These are phyloP conservation scores for Lithophane semibrunnea DNA, from an alignment of 2,888 invertebrate species.

Conservation along the genomic window DNA sequence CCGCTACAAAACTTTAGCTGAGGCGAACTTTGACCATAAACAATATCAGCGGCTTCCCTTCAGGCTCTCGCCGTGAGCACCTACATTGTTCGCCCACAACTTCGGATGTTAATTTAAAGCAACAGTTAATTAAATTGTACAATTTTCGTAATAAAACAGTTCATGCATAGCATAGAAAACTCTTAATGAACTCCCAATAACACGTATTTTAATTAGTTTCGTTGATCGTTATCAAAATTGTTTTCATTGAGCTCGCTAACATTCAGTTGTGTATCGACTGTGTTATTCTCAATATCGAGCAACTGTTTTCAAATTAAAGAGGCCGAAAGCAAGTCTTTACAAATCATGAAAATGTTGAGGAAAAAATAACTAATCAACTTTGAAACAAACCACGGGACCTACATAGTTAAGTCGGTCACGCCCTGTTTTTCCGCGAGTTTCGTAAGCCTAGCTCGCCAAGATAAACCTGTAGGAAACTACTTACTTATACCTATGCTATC, in stretches of 20 bases:
- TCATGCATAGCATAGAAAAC: constrained; percentile 34
- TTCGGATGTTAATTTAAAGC: constrained; percentile 51
- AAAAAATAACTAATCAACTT: constrained; percentile 34
- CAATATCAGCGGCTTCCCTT: constrained; percentile 59
- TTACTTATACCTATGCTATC: background rate
- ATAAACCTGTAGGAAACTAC: constrained; percentile 30
- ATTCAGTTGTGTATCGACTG: constrained; percentile 25
- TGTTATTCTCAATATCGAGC: constrained; percentile 19
- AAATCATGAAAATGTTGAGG: constrained; percentile 11
- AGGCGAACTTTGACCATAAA: constrained; percentile 71
- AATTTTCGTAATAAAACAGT: constrained; percentile 43
- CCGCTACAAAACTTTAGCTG: constrained; percentile 65
- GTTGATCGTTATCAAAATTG: constrained; percentile 44
- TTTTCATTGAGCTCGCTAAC: constrained; percentile 41
- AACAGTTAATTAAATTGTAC: constrained; percentile 57
- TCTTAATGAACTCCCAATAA: constrained; percentile 44
- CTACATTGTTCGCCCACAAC: constrained; percentile 55
- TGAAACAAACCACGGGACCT: constrained; percentile 29
- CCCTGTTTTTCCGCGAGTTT: constrained; percentile 48
- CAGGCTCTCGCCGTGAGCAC: constrained; percentile 35
- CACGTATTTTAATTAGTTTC: constrained; percentile 56
- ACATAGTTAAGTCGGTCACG: constrained; percentile 47
- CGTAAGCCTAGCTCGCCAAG: constrained; percentile 35
- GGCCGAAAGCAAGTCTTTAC: constrained; percentile 15
- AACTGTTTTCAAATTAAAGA: constrained; percentile 31